Evolutionary conservation across 2,113 vertebrate species (phyloP).

Genomic region (Phasianus colchicus): DNA sequence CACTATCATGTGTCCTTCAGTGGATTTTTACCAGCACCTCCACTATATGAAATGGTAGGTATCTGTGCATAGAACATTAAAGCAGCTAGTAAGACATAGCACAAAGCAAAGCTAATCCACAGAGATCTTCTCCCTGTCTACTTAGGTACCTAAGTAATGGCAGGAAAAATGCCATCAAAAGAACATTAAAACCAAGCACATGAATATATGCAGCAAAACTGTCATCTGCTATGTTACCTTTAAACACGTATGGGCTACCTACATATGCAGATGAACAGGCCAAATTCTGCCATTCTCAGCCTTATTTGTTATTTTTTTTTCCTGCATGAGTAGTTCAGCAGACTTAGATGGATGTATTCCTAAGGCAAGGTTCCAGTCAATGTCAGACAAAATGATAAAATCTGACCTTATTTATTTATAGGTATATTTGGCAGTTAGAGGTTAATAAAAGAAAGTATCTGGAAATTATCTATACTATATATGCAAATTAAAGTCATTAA

Average conservation of each 20-base stretch:
- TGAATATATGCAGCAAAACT: background rate
- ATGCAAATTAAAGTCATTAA: background rate
- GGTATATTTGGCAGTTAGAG: background rate
- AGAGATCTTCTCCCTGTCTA: background rate
- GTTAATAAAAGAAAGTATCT: background rate
- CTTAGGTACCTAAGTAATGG: background rate
- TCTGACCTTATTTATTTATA: background rate
- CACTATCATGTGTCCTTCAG: background rate
- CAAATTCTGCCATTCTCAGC: background rate
- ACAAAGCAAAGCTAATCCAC: background rate
- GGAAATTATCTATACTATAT: background rate
- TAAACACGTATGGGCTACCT: background rate
- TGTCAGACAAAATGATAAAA: background rate
- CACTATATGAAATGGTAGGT: background rate
- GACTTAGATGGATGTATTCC: background rate
- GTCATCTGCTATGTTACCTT: background rate
- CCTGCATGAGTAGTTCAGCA: background rate
- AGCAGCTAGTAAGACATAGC: background rate
- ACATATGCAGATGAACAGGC: background rate
- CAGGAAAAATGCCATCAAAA: background rate
- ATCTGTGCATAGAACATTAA: background rate
- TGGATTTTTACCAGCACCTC: background rate
- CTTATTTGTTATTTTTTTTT: background rate
- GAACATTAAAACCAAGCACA: background rate
- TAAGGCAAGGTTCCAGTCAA: background rate